Percentiles rank a stretch among this genome's conserved stretches.
Evolutionary conservation across 2,797 vertebrate species (phyloP).

Genomic region (Cossypha polioptera): DNA sequence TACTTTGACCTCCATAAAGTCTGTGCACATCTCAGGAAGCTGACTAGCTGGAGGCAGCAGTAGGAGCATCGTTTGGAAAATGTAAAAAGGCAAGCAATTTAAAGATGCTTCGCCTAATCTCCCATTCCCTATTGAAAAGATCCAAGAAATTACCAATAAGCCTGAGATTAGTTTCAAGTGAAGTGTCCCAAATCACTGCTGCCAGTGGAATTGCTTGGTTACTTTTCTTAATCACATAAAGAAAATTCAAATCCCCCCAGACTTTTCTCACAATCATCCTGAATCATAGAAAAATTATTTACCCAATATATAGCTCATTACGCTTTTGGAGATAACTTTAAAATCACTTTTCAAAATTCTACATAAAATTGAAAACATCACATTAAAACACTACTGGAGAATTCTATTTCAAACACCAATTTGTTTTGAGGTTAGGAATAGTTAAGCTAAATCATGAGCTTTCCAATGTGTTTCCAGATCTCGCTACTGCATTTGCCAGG

Average conservation of each 20-base stretch:
- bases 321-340: not conserved
- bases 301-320: not conserved
- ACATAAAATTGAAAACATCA: not conserved
- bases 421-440: not conserved
- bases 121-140: not conserved
- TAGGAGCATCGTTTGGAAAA: not conserved
- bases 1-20: conserved; percentile 27
- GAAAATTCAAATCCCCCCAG: not conserved
- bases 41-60: not conserved
- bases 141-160: not conserved
- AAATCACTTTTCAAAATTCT: not conserved
- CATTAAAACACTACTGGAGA: not conserved
- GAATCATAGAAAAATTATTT: not conserved
- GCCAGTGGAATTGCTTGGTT: not conserved
- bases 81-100: not conserved
- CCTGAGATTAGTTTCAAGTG: not conserved
- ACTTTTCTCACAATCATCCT: not conserved
- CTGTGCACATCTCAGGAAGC: not conserved
- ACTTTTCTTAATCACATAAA: conserved; percentile 30
- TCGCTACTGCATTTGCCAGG: not conserved
- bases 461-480: not conserved
- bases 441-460: not conserved
- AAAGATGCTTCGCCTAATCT: not conserved
- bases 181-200: not conserved
- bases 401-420: not conserved